Evolutionary conservation across 2,797 vertebrate species (phyloP).

Genomic region (Neosilurus hyrtlii): DNA sequence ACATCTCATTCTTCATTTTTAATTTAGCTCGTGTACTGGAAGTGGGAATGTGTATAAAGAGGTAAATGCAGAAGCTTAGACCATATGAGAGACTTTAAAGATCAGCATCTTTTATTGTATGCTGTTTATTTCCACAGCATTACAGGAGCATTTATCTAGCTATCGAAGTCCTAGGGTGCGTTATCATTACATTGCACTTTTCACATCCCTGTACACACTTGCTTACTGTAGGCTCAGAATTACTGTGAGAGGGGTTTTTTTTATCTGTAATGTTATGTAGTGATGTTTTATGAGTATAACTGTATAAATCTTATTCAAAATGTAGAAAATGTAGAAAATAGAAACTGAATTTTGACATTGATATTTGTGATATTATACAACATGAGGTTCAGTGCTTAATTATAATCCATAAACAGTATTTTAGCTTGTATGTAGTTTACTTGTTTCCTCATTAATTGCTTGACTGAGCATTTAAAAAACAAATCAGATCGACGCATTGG

Average conservation of each 20-base stretch:
- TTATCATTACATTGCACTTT: not conserved
- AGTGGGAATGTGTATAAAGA: not conserved
- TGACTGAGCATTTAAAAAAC: not conserved
- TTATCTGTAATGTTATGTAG: not conserved
- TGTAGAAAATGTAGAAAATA: not conserved
- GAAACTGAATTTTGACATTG: not conserved
- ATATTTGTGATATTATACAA: not conserved
- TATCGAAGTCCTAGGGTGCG: not conserved
- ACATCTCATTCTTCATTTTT: not conserved
- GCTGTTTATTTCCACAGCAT: not conserved
- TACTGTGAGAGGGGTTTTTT: not conserved
- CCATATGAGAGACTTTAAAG: not conserved
- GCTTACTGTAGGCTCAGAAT: not conserved
- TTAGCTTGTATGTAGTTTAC: not conserved
- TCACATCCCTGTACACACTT: not conserved
- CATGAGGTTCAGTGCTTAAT: not conserved
- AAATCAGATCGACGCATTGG: not conserved
- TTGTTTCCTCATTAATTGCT: conserved; percentile 10
- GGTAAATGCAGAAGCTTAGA: not conserved
- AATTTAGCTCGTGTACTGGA: not conserved
- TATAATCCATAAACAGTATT: not conserved
- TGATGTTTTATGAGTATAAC: not conserved
- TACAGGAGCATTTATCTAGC: not conserved
- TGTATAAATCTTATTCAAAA: no score
- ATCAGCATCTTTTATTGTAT: not conserved